Evolutionary conservation across 1,140 invertebrate species (phyloP).

Genomic region (Meloidogyne floridensis): DNA sequence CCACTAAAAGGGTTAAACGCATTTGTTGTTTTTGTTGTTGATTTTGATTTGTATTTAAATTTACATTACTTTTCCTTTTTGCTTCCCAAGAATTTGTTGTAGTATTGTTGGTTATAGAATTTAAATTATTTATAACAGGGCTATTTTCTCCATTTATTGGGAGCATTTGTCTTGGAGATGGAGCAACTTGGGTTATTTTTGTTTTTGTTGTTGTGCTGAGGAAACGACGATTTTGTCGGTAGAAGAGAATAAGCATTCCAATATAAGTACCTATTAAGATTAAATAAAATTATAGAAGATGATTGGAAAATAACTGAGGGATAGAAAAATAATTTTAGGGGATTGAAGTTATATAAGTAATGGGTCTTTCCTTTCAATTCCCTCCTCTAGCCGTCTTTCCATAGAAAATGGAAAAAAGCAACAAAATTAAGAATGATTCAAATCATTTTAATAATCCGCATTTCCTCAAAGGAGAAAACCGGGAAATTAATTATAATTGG

Average conservation of each 20-base stretch:
- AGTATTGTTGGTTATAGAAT: background rate
- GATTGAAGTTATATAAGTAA: too few relatives aligned
- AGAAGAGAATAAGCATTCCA: slow-evolving; percentile 6
- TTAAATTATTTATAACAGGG: slow-evolving; percentile 1
- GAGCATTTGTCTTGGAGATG: background rate
- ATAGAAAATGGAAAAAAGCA: too few relatives aligned
- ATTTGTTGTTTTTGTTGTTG: slow-evolving; percentile 9
- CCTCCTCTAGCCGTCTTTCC: too few relatives aligned
- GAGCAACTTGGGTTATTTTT: background rate
- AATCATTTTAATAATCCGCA: too few relatives aligned
- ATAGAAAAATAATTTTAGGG: too few relatives aligned
- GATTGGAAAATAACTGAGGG: too few relatives aligned
- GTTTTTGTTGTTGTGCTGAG: background rate
- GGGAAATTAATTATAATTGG: too few relatives aligned
- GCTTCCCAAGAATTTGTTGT: background rate
- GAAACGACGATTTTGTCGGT: slow-evolving; percentile 11
- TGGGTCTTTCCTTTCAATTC: too few relatives aligned
- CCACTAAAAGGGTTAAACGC: slow-evolving; percentile 7
- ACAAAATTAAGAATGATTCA: too few relatives aligned
- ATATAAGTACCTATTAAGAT: background rate
- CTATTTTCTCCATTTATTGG: background rate
- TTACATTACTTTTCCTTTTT: background rate
- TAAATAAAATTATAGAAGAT: too few relatives aligned
- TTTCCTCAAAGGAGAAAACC: too few relatives aligned
- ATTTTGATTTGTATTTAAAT: background rate